These are phyloP conservation scores for Danaus melanippus DNA, from an alignment of 1,140 invertebrate genomes.

Conservation along the genomic window DNA sequence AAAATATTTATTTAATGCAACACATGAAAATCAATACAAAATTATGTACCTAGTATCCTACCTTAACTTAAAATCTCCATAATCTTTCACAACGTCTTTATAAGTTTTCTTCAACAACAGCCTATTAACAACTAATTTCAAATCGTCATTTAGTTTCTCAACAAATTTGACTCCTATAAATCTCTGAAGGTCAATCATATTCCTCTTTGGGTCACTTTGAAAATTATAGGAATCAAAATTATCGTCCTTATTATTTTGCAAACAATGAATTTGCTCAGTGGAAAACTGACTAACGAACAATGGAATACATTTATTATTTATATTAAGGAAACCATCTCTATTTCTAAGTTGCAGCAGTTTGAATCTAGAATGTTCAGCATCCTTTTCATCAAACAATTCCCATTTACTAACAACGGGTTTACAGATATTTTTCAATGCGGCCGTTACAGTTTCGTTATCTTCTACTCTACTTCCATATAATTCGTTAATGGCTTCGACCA, in stretches of 20 bases:
- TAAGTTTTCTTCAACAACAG: conserved; percentile 47
- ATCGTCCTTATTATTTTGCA: conserved; percentile 36
- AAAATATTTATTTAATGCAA: conserved; percentile 36
- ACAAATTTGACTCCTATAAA: conserved; percentile 54
- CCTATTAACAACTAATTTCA: conserved; percentile 40
- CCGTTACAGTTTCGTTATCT: conserved; percentile 33
- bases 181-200: conserved; percentile 51
- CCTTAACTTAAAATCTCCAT: conserved; percentile 40
- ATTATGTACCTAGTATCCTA: background rate
- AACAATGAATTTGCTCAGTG: conserved; percentile 46
- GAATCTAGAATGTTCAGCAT: conserved; percentile 33
- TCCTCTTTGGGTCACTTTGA: conserved; percentile 35
- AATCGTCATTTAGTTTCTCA: conserved; percentile 48
- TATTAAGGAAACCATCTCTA: conserved; percentile 32
- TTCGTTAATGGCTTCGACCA: conserved; percentile 40
- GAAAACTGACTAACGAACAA: conserved; percentile 49
- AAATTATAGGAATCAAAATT: conserved; percentile 40
- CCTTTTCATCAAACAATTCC: conserved; percentile 25
- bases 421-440: conserved; percentile 34
- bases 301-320: conserved; percentile 47
- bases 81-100: conserved; percentile 56
- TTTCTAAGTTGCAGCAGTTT: conserved; percentile 50
- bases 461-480: conserved; percentile 43
- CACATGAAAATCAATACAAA: conserved; percentile 1
- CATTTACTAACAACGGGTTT: conserved; percentile 24